These are phyloP conservation scores for Melieria omissa DNA, from an alignment of 2,888 invertebrate species.

Conservation along the genomic window DNA sequence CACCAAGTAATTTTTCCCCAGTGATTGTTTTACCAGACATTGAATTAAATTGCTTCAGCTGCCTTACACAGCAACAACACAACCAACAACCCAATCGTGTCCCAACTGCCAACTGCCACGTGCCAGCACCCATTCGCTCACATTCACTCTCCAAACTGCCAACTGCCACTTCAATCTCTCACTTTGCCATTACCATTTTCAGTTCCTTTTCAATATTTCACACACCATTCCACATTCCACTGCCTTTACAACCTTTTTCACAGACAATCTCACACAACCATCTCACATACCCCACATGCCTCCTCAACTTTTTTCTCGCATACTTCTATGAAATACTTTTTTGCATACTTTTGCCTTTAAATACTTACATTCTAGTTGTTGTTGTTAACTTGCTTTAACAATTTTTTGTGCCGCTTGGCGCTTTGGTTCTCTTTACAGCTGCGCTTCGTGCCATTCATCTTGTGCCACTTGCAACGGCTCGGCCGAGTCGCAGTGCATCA, in stretches of 20 bases:
- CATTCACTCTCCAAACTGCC: no score
- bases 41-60: no score
- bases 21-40: no score
- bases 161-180: no score
- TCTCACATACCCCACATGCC: not conserved
- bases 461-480: slow-evolving; percentile 86
- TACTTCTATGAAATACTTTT: not conserved
- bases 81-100: no score
- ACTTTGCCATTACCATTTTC: no score
- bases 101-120: no score
- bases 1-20: no score
- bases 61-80: no score
- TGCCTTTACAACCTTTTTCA: not conserved
- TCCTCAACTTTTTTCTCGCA: not conserved
- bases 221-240: no score
- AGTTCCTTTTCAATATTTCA: no score
- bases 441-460: slow-evolving; percentile 80
- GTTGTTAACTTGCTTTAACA: not conserved
- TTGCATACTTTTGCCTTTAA: not conserved
- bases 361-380: not conserved
- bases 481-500: slow-evolving; percentile 81
- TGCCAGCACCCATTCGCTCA: no score
- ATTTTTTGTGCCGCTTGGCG: not conserved
- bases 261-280: not conserved
- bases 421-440: slow-evolving; percentile 67